Percentiles rank a stretch among this genome's conserved stretches.
Evolutionary conservation across 1,140 invertebrate genomes (phyloP).

Genomic region (Caligus rogercresseyi): DNA sequence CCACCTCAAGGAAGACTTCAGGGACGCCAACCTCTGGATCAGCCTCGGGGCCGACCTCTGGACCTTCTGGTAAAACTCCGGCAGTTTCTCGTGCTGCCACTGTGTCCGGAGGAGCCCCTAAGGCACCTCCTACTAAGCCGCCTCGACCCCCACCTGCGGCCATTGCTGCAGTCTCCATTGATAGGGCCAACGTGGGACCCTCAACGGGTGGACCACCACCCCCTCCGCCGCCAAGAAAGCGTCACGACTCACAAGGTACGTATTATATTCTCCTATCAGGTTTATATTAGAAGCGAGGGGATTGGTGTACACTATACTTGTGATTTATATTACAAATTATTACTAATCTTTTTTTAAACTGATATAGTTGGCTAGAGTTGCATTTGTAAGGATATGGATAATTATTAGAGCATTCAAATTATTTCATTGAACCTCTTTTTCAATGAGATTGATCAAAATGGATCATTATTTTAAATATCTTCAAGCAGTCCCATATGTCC

Average conservation of each 20-base stretch:
- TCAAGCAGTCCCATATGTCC: too few species aligned
- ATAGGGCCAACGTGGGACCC: background rate
- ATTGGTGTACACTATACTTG: too few species aligned
- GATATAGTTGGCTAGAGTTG: too few species aligned
- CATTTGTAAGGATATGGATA: too few species aligned
- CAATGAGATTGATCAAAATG: too few species aligned
- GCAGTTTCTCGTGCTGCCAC: background rate
- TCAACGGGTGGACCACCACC: background rate
- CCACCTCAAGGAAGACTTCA: background rate
- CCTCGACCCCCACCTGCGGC: background rate
- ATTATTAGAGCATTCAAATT: too few species aligned
- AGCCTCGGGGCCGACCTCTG: background rate
- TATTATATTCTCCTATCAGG: background rate
- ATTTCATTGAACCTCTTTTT: too few species aligned
- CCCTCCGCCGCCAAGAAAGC: slow-evolving; percentile 16
- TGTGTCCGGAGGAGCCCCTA: background rate
- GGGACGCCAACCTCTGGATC: background rate
- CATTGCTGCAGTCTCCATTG: background rate
- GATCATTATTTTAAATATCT: too few species aligned
- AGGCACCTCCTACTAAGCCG: background rate
- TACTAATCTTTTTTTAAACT: too few species aligned
- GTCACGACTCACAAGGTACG: slow-evolving; percentile 30
- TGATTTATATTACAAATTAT: too few species aligned
- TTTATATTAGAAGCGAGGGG: too few species aligned
- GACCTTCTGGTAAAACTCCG: background rate